A percentile compares a stretch with the other conserved stretches of the same genome.
phyloP scores from a whole-genome alignment of 2,113 vertebrate species.

The Nibea albiflora region DNA sequence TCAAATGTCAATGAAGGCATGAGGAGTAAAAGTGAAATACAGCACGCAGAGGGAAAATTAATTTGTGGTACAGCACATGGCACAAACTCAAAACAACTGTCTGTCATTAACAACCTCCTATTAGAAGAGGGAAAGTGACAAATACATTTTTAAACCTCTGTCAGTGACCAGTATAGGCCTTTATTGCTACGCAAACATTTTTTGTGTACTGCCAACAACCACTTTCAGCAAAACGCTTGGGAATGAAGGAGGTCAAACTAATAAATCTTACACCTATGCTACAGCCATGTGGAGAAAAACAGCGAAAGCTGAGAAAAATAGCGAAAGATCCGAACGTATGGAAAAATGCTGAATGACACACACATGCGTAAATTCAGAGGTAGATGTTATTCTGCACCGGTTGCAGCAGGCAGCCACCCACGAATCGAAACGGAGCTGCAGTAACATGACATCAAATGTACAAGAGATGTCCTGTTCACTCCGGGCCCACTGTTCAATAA shows the following conservation, averaged over 20 bases:
- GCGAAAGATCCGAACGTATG: background rate
- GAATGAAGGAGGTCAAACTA: background rate
- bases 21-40: constrained; percentile 32
- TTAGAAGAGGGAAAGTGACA: background rate
- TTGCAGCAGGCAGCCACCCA: constrained; percentile 19
- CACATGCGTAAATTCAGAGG: constrained; percentile 51
- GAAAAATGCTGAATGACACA: constrained; percentile 46
- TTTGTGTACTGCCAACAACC: background rate
- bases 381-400: constrained; percentile 42
- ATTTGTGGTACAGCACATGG: constrained; percentile 13
- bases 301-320: constrained; percentile 24
- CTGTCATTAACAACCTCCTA: background rate
- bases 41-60: constrained; percentile 15
- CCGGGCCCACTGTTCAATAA: background rate
- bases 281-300: constrained; percentile 6
- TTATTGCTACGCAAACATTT: background rate
- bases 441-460: constrained; percentile 24
- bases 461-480: constrained; percentile 16
- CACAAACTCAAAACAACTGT: background rate
- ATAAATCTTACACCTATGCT: background rate
- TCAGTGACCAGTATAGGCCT: background rate
- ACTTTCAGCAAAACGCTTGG: background rate
- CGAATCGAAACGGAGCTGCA: background rate
- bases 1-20: constrained; percentile 70
- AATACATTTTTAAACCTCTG: background rate